Conservation (phyloP, 2,888 invertebrate genomes). For the Pachymerium ferrugineum region DNA sequence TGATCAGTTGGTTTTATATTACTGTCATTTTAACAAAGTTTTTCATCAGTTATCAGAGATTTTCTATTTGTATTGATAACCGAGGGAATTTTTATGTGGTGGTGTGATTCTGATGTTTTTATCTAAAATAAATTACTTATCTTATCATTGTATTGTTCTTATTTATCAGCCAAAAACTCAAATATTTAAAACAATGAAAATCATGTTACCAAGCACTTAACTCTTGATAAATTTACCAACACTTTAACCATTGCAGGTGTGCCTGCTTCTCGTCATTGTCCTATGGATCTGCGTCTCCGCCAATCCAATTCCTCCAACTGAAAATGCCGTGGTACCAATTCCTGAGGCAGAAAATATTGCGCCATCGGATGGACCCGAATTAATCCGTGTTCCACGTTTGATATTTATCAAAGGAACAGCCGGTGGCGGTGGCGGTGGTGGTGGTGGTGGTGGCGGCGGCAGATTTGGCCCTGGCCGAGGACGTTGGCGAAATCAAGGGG, state of each 20-base stretch:
- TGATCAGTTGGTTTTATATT: background rate
- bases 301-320: background rate
- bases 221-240: no score
- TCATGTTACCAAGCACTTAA: no score
- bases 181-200: background rate
- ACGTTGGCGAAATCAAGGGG: background rate
- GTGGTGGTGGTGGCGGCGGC: background rate
- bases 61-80: no score
- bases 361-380: background rate
- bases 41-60: background rate
- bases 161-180: background rate
- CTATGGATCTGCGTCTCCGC: background rate
- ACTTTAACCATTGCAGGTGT: background rate
- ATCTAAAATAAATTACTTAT: background rate
- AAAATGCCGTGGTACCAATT: background rate
- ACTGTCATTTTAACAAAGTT: background rate
- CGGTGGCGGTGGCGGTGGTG: background rate
- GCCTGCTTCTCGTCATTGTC: background rate
- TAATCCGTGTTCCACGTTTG: background rate
- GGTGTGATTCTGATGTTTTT: background rate
- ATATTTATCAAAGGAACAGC: background rate
- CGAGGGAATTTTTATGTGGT: background rate
- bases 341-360: background rate
- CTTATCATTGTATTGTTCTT: background rate
- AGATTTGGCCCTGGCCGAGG: background rate